Evolutionary conservation across 1,140 invertebrate species (phyloP).

Genomic region (Heterodera carotae): DNA sequence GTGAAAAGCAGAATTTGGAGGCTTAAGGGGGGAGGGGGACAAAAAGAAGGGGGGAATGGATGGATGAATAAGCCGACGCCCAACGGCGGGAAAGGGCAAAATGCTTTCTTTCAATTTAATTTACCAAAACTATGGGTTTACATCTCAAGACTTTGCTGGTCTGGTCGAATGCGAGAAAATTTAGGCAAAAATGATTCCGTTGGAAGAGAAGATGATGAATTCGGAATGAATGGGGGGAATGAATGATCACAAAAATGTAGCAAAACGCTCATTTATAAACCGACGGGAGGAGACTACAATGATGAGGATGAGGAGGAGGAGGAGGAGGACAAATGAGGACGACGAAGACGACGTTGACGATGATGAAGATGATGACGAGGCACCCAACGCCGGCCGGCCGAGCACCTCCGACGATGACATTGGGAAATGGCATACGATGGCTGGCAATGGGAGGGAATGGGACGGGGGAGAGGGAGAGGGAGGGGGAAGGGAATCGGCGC

Average conservation of each 20-base stretch:
- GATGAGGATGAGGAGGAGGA: too few relatives aligned
- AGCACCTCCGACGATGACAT: neutral
- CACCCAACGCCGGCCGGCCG: too few relatives aligned
- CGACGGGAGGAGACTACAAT: too few relatives aligned
- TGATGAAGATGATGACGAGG: too few relatives aligned
- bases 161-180: too few relatives aligned
- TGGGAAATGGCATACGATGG: neutral
- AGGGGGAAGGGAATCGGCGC: neutral
- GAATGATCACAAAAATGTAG: too few relatives aligned
- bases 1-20: neutral
- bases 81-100: slow-evolving; percentile 1
- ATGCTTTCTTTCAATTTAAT: neutral
- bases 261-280: too few relatives aligned
- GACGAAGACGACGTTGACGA: too few relatives aligned
- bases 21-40: slow-evolving; percentile 12
- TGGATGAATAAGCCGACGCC: slow-evolving; percentile 16
- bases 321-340: too few relatives aligned
- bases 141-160: too few relatives aligned
- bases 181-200: too few relatives aligned
- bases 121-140: too few relatives aligned
- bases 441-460: neutral
- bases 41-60: neutral
- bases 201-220: slow-evolving; percentile 1
- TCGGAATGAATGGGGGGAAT: neutral
- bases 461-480: neutral